Evolutionary conservation across 2,888 invertebrate genomes (phyloP), one percentile per base, ranked within the genome.

Genomic region (Molorchus minor): DNA sequence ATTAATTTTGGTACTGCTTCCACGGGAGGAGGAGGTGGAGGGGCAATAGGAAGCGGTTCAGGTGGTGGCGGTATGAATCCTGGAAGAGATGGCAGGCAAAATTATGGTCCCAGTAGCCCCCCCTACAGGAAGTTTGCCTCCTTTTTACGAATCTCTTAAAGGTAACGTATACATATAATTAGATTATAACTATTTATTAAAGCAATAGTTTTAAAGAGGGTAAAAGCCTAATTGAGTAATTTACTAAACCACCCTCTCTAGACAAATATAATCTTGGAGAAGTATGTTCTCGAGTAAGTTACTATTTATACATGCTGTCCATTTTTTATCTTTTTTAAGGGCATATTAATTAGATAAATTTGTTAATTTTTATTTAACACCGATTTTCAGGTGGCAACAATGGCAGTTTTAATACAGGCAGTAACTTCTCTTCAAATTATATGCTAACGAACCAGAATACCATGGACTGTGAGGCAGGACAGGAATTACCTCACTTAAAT

Each of bases 61-160:
- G 90, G 89, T 1, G 91, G 91, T 21, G 92, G 92, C 35, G 92
- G 92, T 12, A 80, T 80, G 79, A 84, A 84, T 60, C 82, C 82
- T 7, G 92, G 92, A 1, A 86, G 92, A 36, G 92, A 92, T 76
- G 93, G 93, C 0, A 86, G 93, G 45, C 90, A 92, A 60, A 92
- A 93, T 78, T 93, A 93, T 76, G 93, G 93, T 1, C 93, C 93
- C 4, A 93, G 92, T 69, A 93, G 93, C 71, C 93, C 93, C n/a
- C 49, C 93, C 93, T 1, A 93, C 92, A 0, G 93, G 92, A 10
- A 92, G 92, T 49, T 82, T 94, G 61, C 94, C 94, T n/a, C 93
- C 93, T 0, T 94, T 94, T 75, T 93, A 93, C 78, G 93, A 93
- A 80, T 92, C 92, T 7, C 83, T 94, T 0, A 94, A 94, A 79